phyloP scores from a whole-genome alignment of 2,888 invertebrate genomes.

The Isoperla grammatica region DNA sequence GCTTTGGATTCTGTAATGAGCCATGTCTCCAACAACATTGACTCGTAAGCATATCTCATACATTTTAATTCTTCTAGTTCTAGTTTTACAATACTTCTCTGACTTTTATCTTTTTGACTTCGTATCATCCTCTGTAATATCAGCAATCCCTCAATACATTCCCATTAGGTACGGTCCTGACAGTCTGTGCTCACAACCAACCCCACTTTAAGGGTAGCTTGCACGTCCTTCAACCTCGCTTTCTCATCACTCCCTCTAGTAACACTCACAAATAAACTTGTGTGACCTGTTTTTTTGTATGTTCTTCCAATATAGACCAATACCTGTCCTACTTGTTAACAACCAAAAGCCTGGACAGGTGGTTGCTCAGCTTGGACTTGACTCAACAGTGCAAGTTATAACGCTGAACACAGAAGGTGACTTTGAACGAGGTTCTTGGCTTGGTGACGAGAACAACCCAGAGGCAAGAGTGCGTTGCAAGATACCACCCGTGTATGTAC shows the following conservation, averaged over 20 bases:
- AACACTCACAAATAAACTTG: too few relatives aligned
- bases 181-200: too few relatives aligned
- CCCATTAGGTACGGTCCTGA: too few relatives aligned
- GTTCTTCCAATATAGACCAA: conserved; percentile 3
- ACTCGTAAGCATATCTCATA: not conserved
- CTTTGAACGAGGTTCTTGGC: conserved; percentile 47
- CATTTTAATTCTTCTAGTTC: not conserved
- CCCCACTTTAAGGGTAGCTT: too few relatives aligned
- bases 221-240: too few relatives aligned
- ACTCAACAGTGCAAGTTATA: conserved; percentile 35
- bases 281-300: not conserved
- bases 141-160: too few relatives aligned
- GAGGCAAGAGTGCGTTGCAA: conserved; percentile 47
- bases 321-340: conserved; percentile 23
- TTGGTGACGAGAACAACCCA: conserved; percentile 46
- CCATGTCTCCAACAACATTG: too few relatives aligned
- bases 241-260: too few relatives aligned
- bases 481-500: conserved; percentile 44
- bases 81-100: not conserved
- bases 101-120: not conserved
- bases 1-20: not conserved
- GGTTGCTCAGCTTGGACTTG: conserved; percentile 29
- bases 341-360: conserved; percentile 29
- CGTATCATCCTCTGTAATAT: too few relatives aligned
- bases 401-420: conserved; percentile 41